A percentile compares a stretch with the other conserved stretches of the same genome.
Conservation (phyloP, 1,140 invertebrate species). For the Mamestra configurata region DNA sequence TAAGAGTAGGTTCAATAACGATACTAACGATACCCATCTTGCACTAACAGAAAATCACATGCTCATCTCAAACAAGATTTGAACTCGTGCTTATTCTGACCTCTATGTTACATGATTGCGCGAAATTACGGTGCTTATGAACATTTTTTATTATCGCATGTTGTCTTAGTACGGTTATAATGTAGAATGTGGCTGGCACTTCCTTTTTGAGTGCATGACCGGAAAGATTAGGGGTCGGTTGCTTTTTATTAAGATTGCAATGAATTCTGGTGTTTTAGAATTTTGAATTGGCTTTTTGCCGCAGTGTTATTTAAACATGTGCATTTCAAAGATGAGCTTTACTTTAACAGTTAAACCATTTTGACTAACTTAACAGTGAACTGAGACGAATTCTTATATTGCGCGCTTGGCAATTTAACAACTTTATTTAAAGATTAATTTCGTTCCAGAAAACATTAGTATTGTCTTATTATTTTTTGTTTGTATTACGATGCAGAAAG, state of each 20-base stretch:
- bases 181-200: slow-evolving; percentile 10
- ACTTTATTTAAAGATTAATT: too few species aligned
- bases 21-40: not conserved
- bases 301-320: too few species aligned
- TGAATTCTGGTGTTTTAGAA: too few species aligned
- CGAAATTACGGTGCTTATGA: slow-evolving; percentile 25
- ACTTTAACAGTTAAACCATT: too few species aligned
- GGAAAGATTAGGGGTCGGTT: not conserved
- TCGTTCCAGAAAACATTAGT: too few species aligned
- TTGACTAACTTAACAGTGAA: too few species aligned
- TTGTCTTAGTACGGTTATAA: slow-evolving; percentile 29
- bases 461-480: too few species aligned
- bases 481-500: too few species aligned
- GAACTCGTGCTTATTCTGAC: slow-evolving; percentile 13
- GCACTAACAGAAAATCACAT: slow-evolving; percentile 8
- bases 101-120: slow-evolving; percentile 23
- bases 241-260: not conserved
- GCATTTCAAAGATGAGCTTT: too few species aligned
- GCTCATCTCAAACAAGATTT: slow-evolving; percentile 15
- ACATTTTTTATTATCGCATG: slow-evolving; percentile 15
- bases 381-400: too few species aligned
- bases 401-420: too few species aligned
- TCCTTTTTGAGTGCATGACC: slow-evolving; percentile 13
- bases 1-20: slow-evolving; percentile 16
- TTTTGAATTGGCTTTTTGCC: too few species aligned